A percentile compares a stretch with the other conserved stretches of the same genome.
Conservation (phyloP, 2,113 vertebrate genomes). For the Vombatus ursinus region DNA sequence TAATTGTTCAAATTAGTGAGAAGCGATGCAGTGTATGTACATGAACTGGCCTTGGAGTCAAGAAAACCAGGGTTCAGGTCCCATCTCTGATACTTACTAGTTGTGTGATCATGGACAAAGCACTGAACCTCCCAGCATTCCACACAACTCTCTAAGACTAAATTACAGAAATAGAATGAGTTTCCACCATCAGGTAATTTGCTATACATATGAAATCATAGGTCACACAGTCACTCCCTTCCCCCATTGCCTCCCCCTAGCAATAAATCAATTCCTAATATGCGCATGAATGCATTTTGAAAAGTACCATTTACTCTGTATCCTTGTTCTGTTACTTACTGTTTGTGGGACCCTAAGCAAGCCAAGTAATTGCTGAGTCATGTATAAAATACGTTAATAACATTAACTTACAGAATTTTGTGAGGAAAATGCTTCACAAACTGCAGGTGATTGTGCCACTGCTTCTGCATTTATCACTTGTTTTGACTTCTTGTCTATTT, state of each 20-base stretch:
- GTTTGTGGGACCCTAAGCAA: not conserved
- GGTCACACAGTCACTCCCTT: not conserved
- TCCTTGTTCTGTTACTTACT: not conserved
- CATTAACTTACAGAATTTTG: not conserved
- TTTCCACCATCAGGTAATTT: not conserved
- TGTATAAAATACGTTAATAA: no score
- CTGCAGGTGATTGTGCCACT: not conserved
- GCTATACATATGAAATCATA: not conserved
- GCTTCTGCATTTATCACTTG: not conserved
- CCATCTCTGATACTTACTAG: not conserved
- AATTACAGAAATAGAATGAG: not conserved
- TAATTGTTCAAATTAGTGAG: not conserved
- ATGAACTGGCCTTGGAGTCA: not conserved
- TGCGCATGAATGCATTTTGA: not conserved
- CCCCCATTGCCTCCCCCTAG: no score
- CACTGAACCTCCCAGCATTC: not conserved
- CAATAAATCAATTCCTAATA: not conserved
- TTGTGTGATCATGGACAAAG: not conserved
- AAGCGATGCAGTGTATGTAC: not conserved
- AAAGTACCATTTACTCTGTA: not conserved
- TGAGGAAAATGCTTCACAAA: not conserved
- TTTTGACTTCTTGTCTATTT: not conserved
- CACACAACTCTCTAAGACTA: not conserved
- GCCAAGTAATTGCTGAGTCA: no score
- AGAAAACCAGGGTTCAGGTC: not conserved